Evolutionary conservation across 1,140 invertebrate genomes (phyloP).

Genomic region (Helicorthomorpha holstii): DNA sequence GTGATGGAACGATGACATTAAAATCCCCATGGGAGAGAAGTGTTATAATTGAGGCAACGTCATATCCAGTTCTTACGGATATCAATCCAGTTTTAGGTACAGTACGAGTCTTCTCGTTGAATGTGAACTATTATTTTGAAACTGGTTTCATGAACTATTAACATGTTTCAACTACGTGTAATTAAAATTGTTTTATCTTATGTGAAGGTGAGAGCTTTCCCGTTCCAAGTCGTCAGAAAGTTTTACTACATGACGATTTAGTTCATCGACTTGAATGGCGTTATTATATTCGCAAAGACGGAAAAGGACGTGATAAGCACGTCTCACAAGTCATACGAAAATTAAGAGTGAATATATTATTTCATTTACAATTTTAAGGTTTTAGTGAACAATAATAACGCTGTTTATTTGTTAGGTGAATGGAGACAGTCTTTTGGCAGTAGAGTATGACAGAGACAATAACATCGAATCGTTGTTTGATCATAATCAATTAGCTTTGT

Average conservation of each 20-base stretch:
- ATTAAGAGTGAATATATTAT: conserved; percentile 3
- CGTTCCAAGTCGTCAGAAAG: conserved; percentile 71
- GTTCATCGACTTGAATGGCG: conserved; percentile 90
- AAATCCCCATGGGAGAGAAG: conserved; percentile 64
- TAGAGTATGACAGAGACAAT: conserved; percentile 80
- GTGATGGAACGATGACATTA: conserved; percentile 59
- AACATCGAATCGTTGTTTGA: conserved; percentile 81
- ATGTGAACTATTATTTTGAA: not conserved
- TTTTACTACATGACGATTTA: conserved; percentile 70
- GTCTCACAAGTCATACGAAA: conserved; percentile 5
- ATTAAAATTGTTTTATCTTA: not conserved
- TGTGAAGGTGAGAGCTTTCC: conserved; percentile 61
- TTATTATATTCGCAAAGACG: conserved; percentile 44
- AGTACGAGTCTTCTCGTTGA: too few relatives aligned
- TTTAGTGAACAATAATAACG: not conserved
- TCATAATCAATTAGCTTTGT: conserved; percentile 56
- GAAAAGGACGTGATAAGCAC: conserved; percentile 7
- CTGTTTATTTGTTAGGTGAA: conserved; percentile 37
- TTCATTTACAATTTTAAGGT: not conserved
- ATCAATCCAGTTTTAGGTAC: conserved; percentile 52
- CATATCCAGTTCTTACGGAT: conserved; percentile 64
- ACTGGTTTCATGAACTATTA: not conserved
- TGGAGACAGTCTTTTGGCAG: conserved; percentile 72
- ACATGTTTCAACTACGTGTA: too few relatives aligned
- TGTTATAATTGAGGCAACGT: conserved; percentile 66